These are phyloP conservation scores for Drosophila biarmipes DNA, from an alignment of 1,140 invertebrate genomes.

Conservation along the genomic window DNA sequence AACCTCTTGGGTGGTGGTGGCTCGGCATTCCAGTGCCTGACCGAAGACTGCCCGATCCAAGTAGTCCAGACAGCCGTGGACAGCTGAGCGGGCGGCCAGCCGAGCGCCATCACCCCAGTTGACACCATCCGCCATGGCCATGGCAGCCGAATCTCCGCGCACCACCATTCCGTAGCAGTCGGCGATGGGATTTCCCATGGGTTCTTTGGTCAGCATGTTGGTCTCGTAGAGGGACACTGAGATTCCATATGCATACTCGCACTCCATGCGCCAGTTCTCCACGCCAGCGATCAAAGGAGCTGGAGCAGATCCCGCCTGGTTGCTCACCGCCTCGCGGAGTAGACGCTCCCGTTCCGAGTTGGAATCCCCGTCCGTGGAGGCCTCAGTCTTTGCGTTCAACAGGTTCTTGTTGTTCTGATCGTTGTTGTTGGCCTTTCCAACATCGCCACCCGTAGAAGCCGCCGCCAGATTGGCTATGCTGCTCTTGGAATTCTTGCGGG, in stretches of 20 bases:
- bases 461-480: constrained; percentile 55
- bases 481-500: constrained; percentile 77
- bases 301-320: constrained; percentile 40
- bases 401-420: constrained; percentile 81
- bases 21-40: constrained; percentile 63
- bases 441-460: constrained; percentile 7
- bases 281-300: constrained; percentile 87
- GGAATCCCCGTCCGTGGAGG: constrained; percentile 28
- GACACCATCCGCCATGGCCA: constrained; percentile 95
- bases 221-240: constrained; percentile 91
- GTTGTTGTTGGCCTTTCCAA: constrained; percentile 61
- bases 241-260: constrained; percentile 89
- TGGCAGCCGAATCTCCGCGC: constrained; percentile 91
- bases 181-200: constrained; percentile 95
- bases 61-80: constrained; percentile 94
- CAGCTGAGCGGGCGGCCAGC: constrained; percentile 94
- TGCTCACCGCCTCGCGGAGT: constrained; percentile 77
- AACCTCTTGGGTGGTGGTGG: constrained; percentile 86
- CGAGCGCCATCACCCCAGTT: constrained; percentile 97
- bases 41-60: constrained; percentile 91
- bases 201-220: constrained; percentile 90
- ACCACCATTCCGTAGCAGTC: constrained; percentile 95
- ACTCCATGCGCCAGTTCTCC: constrained; percentile 88
- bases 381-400: constrained; percentile 75
- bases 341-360: constrained; percentile 66